Evolutionary conservation across 2,888 invertebrate species (phyloP), one percentile per base, ranked within the genome.

Genomic region (Diachrysia chrysitis): DNA sequence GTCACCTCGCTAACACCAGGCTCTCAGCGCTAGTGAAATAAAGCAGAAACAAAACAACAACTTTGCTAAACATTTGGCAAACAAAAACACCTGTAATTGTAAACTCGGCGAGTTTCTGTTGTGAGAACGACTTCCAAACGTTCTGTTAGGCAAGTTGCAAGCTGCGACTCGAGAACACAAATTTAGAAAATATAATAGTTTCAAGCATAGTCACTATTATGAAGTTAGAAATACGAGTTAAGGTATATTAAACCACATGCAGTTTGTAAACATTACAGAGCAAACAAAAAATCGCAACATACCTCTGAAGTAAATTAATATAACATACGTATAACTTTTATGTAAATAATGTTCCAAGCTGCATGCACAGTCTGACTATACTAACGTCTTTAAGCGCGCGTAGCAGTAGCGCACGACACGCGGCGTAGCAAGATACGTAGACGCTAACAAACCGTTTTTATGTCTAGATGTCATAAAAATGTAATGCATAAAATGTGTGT

Each of bases 81-180:
- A 86, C 85, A 84, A 83, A 84, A 87, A 81, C 83, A 86, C 82
- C 82, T 84, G 87, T 86, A 85, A 87, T 84, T 85, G 80, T 85
- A 83, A 83, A 81, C 77, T 82, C 68, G 69, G 42, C 32, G 71
- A 70, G 68, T 73, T 73, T 54, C 60, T 64, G 48, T 51, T 51
- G 48, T 54, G 21, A 58, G 53, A 71, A 63, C 53, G 73, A 75
- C 75, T 72, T 70, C 66, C 63, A 48, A 60, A 76, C 66, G 57
- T 29, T 12, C 23, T 53, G 35, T 66, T 57, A 58, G 55, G 70
- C 48, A n/a, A 70, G 67, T 48, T 51, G 37, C 69, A 51, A n/a
- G 58, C 16, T 57, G 32, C 46, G 65, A 67, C 56, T 42, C 42
- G 35, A 60, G 25, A 14, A 17, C 55, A 56, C 56, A 29, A 23